Conservation (phyloP, 2,888 invertebrate species). For the Desoria tigrina region DNA sequence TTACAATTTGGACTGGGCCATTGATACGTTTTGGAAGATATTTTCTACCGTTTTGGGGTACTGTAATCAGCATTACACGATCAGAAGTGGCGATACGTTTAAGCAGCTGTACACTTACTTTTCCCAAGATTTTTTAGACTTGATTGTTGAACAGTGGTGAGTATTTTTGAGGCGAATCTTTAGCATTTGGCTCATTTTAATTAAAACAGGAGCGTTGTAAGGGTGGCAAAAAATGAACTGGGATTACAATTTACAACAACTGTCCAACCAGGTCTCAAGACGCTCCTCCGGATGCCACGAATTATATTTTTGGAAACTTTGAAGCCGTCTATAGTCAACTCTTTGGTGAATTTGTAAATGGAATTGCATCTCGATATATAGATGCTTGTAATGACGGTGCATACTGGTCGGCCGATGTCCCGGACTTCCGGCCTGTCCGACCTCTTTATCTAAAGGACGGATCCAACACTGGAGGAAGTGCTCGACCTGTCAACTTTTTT, state of each 20-base stretch:
- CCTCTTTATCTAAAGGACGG: conserved; percentile 25
- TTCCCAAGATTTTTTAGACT: conserved; percentile 24
- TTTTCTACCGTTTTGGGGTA: conserved; percentile 34
- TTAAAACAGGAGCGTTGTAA: too few species aligned
- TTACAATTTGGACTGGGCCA: conserved; percentile 30
- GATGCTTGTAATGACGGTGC: conserved; percentile 35
- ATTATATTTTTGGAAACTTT: conserved; percentile 4
- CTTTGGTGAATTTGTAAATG: conserved; percentile 32
- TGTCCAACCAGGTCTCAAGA: conserved; percentile 25
- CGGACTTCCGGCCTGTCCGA: conserved; percentile 20
- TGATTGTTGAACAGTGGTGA: conserved; percentile 26
- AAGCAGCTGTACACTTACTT: conserved; percentile 20
- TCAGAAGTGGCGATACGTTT: conserved; percentile 11
- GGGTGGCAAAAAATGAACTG: too few species aligned
- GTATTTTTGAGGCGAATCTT: too few species aligned
- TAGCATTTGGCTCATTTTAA: too few species aligned
- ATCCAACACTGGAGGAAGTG: neutral
- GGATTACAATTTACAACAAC: too few species aligned
- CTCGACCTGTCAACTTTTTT: conserved; percentile 25
- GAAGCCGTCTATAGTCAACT: conserved; percentile 20
- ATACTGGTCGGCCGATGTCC: conserved; percentile 19
- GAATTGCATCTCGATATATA: conserved; percentile 26
- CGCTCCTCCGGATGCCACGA: neutral
- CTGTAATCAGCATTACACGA: conserved; percentile 24
- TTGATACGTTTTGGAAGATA: conserved; percentile 36